Evolutionary conservation across 2,888 invertebrate species (phyloP).

Genomic region (Fragum whitleyi): DNA sequence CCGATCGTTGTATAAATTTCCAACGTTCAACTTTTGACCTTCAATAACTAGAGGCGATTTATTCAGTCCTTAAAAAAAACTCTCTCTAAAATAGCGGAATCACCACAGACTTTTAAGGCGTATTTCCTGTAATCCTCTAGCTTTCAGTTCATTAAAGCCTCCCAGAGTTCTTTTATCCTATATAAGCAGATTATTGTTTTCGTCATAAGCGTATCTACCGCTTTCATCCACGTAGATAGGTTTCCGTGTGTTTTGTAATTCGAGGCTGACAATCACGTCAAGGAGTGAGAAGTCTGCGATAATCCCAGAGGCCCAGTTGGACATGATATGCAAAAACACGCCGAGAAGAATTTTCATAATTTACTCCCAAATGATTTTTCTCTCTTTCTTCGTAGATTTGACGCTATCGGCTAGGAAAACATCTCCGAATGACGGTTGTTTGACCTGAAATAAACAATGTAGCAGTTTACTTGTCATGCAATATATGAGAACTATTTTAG

Average conservation of each 20-base stretch:
- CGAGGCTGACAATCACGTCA: background rate
- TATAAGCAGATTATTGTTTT: constrained; percentile 56
- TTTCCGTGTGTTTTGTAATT: constrained; percentile 23
- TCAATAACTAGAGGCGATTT: too few relatives aligned
- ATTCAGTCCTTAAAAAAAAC: background rate
- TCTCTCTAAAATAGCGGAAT: background rate
- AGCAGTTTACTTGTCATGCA: background rate
- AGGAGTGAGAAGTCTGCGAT: constrained; percentile 7
- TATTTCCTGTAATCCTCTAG: background rate
- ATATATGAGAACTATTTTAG: too few relatives aligned
- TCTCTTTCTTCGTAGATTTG: background rate
- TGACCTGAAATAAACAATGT: background rate
- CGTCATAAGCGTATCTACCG: constrained; percentile 53
- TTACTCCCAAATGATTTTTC: background rate
- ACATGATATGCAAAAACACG: constrained; percentile 27
- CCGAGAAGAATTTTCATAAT: constrained; percentile 30
- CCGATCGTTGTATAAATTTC: too few relatives aligned
- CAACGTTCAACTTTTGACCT: background rate
- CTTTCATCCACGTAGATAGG: constrained; percentile 48
- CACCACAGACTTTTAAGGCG: background rate
- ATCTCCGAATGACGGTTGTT: background rate
- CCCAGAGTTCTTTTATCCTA: constrained; percentile 16
- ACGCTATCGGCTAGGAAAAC: background rate
- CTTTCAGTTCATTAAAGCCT: background rate
- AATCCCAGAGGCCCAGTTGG: constrained; percentile 19